phyloP scores from a whole-genome alignment of 2,113 vertebrate genomes.

The Rhinoptilus africanus region DNA sequence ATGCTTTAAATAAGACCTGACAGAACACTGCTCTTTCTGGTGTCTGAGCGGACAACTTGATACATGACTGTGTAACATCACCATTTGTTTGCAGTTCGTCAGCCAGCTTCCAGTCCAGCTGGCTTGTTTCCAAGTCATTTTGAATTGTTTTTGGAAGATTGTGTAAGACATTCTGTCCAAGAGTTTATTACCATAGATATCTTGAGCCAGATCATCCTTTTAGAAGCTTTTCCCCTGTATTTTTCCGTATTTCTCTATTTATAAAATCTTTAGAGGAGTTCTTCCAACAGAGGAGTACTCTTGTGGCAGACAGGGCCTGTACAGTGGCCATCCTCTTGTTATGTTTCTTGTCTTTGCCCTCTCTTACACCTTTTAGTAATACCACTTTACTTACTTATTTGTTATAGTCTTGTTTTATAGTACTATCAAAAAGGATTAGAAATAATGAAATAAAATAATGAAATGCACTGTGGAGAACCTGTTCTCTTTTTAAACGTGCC shows the following conservation, averaged over 20 bases:
- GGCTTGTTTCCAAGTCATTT: not conserved
- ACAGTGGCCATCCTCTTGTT: not conserved
- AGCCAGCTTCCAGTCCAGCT: constrained; percentile 21
- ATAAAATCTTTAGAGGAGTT: not conserved
- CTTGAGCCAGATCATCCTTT: not conserved
- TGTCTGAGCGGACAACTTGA: not conserved
- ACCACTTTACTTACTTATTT: not conserved
- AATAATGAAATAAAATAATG: not conserved
- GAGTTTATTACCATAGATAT: not conserved
- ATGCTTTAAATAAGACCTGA: not conserved
- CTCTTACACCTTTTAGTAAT: not conserved
- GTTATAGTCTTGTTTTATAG: not conserved
- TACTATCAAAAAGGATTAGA: not conserved
- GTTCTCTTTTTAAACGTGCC: not conserved
- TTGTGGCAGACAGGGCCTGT: not conserved
- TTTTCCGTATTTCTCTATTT: not conserved
- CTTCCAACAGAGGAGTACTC: not conserved
- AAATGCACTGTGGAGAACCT: not conserved
- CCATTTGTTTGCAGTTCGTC: not conserved
- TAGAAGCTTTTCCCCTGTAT: not conserved
- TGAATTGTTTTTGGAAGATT: constrained; percentile 12
- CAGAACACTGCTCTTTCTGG: not conserved
- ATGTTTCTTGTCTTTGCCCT: not conserved
- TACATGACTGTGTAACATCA: not conserved
- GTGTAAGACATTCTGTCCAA: not conserved